Base-by-base conservation (phyloP, 2,888 invertebrate species). In the Andrena trimmerana region DNA sequence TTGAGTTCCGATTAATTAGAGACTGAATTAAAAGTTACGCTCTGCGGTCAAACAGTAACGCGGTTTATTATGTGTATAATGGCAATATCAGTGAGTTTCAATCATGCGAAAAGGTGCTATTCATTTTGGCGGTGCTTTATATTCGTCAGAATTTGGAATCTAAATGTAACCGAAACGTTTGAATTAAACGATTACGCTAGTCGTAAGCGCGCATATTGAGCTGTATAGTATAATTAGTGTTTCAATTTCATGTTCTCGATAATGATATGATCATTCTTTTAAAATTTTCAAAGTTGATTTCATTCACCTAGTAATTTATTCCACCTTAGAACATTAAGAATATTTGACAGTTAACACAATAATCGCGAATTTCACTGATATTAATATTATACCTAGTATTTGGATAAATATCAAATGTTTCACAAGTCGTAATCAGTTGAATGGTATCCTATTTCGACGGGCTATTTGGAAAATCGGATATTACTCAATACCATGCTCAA, bases 161-260 rank as follows among this genome's bases (percentile, higher is more conserved):
- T 48, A 48, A 48, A 54, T 65, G 54, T 63, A 72, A 65, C 36
- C 72, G 36, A 36, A 59, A 42, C n/a, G 65, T 31, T 27, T n/a
- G 59, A 50, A 75, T 77, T 75, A 65, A 59, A 59, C 48, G 27
- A 33, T 0, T 29, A 33, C 27, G 48, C 27, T 29, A 66, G 59
- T 65, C 57, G 48, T 36, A 50, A 36, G 20, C 27, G 29, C 27
- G 54, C 6, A 24, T 59, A 77, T 74, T 36, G 31, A 27, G 10
- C n/a, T 7, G 31, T 48, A 16, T 24, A 16, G 48, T 63, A 33
- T 63, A 31, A 75, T 50, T 74, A 59, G 33, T 66, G 48, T 68
- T 63, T 63, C 20, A 20, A 20, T 20, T 20, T n/a, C 0, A 2
- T 0, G 20, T n/a, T 52, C 20, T n/a, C 52, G 8, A 52, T 52